phyloP scores from a whole-genome alignment of 2,113 vertebrate genomes.

The Oncorhynchus nerka region DNA sequence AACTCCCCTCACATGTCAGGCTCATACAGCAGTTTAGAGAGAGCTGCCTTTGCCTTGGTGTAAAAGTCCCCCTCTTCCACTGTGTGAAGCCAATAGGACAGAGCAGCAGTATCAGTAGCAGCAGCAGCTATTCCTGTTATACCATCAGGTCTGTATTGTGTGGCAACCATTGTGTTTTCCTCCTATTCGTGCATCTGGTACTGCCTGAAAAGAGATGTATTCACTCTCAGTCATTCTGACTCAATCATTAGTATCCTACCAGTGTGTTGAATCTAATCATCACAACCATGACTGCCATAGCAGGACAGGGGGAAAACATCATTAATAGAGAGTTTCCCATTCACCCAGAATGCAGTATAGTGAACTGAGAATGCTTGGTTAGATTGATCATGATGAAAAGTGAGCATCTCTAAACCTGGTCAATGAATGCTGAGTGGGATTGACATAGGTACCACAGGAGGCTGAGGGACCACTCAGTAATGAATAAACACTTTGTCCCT shows the following conservation, averaged over 20 bases:
- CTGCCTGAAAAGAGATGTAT: too few relatives aligned
- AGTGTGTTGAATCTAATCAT: background rate
- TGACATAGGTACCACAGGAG: too few relatives aligned
- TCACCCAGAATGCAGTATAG: background rate
- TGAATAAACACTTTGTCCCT: too few relatives aligned
- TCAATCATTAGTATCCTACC: background rate
- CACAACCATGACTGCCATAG: too few relatives aligned
- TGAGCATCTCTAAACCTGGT: background rate
- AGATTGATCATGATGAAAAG: too few relatives aligned
- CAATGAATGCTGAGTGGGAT: background rate
- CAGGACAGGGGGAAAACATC: too few relatives aligned
- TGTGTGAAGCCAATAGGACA: background rate
- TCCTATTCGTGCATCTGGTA: background rate
- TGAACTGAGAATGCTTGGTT: too few relatives aligned
- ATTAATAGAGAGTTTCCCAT: background rate
- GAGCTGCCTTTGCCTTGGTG: background rate
- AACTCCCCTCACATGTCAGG: background rate
- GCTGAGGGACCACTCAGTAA: too few relatives aligned
- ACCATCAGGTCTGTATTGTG: slow-evolving; percentile 6
- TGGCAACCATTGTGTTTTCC: slow-evolving; percentile 4
- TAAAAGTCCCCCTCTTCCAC: background rate
- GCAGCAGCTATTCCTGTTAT: background rate
- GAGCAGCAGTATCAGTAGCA: too few relatives aligned
- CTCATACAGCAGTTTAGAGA: background rate
- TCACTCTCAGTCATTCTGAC: too few relatives aligned